Conservation (phyloP, 1,140 invertebrate species). For the Hesperophylax magnus region DNA sequence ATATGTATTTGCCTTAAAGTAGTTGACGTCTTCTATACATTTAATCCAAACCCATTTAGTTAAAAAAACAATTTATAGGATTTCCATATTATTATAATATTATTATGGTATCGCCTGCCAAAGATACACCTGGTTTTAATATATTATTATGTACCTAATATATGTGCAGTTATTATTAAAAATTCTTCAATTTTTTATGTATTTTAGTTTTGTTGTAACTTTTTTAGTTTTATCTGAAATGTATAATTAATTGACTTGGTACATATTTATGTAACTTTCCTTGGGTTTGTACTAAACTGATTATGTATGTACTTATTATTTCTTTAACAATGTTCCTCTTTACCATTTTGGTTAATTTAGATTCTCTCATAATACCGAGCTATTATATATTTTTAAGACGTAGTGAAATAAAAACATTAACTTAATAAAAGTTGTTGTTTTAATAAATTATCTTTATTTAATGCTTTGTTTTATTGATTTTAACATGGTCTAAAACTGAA, state of each 20-base stretch:
- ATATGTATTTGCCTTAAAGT: constrained; percentile 32
- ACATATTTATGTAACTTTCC: not conserved
- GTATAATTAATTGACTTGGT: not conserved
- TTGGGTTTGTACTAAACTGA: not conserved
- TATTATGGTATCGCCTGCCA: constrained; percentile 11
- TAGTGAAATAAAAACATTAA: constrained; percentile 32
- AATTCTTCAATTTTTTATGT: not conserved
- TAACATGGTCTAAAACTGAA: too few relatives aligned
- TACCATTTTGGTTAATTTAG: not conserved
- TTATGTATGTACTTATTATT: constrained; percentile 9
- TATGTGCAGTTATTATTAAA: not conserved
- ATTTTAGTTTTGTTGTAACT: not conserved
- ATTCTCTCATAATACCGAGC: constrained; percentile 16
- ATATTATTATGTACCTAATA: too few relatives aligned
- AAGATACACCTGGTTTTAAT: not conserved
- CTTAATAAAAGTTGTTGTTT: constrained; percentile 31
- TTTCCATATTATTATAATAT: too few relatives aligned
- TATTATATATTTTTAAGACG: constrained; percentile 39
- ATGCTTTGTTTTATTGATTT: not conserved
- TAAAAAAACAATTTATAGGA: constrained; percentile 24
- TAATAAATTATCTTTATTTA: constrained; percentile 41
- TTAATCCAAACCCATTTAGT: not conserved
- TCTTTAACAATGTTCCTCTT: constrained; percentile 11
- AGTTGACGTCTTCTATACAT: constrained; percentile 4
- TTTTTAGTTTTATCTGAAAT: not conserved